Evolutionary conservation across 1,140 invertebrate species (phyloP), one percentile per base, ranked within the genome.

Genomic region (Leptonema lineaticorne): DNA sequence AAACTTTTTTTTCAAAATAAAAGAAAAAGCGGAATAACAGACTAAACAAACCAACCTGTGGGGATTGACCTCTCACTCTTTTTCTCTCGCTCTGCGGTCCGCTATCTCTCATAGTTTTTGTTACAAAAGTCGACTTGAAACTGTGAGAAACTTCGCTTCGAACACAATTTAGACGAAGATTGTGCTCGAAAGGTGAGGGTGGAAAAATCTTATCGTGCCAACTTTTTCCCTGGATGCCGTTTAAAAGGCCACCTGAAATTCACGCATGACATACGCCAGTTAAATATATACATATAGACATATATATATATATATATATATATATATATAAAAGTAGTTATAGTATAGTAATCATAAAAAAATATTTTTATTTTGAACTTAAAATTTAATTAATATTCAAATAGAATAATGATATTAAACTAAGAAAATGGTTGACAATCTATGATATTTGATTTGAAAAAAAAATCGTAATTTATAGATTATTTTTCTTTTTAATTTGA

Each of bases 31-130:
- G 45, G 67, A 62, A 41, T 63, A 72, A 66, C 56, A 69, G 66
- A 71, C 64, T 63, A 71, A 71, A 63, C 69, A 70, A 68, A 68
- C 65, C 53, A 68, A 71, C 70, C 70, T 72, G 70, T 67, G 70
- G 70, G 67, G 70, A 69, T 66, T 67, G 70, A 67, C 70, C 70
- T 69, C 58, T 29, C 63, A 41, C 65, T 68, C 56, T n/a, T n/a
- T n/a, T n/a, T n/a, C 37, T 3, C 37, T 16, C 11, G 11, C 4
- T 4, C 14, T 14, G 37, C 37, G 2, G 14, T 16, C 37, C 11
- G 26, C 62, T 46, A 53, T 62, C 56, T 67, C 64, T 71, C 60
- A 63, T 71, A 71, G 60, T 68, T 72, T 68, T 69, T 72, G 70
- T 72, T 69, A 45, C 69, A 24, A 68, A 67, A 71, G 60, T 71